phyloP scores from a whole-genome alignment of 2,888 invertebrate genomes.

The Heteromyza rotundicornis region DNA sequence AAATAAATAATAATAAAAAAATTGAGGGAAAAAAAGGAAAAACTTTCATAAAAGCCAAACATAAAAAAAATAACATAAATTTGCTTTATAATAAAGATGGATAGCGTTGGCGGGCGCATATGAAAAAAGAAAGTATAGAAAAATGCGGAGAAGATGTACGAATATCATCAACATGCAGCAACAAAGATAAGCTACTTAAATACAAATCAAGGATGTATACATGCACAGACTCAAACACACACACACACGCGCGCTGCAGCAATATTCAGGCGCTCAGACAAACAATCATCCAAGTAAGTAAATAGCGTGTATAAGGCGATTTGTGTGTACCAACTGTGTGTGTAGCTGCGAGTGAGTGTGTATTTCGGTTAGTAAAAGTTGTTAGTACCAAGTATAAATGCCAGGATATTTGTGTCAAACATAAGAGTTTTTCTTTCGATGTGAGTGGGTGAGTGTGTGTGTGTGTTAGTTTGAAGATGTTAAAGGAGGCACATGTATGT shows the following conservation, averaged over 20 bases:
- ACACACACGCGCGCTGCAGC: conserved; percentile 27
- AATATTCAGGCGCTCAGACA: background rate
- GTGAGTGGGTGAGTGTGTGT: too few relatives aligned
- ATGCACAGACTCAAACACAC: conserved; percentile 18
- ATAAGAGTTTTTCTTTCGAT: too few relatives aligned
- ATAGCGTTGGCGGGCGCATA: background rate
- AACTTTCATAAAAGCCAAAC: too few relatives aligned
- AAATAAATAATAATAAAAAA: too few relatives aligned
- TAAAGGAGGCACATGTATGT: too few relatives aligned
- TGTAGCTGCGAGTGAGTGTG: conserved; percentile 7
- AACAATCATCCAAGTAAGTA: background rate
- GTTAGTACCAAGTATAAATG: background rate
- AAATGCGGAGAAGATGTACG: conserved; percentile 21
- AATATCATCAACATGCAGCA: conserved; percentile 16
- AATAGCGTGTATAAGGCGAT: background rate
- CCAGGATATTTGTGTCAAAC: background rate
- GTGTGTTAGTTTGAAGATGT: too few relatives aligned
- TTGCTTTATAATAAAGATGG: background rate
- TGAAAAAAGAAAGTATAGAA: conserved; percentile 21
- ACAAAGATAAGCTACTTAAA: conserved; percentile 21
- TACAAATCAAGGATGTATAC: conserved; percentile 17
- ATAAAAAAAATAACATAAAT: background rate
- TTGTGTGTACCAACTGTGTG: background rate
- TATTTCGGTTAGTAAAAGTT: conserved; percentile 16
- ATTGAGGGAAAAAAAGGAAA: too few relatives aligned